Base-by-base conservation (phyloP, 2,888 invertebrate genomes). In the Amiota mariae region DNA sequence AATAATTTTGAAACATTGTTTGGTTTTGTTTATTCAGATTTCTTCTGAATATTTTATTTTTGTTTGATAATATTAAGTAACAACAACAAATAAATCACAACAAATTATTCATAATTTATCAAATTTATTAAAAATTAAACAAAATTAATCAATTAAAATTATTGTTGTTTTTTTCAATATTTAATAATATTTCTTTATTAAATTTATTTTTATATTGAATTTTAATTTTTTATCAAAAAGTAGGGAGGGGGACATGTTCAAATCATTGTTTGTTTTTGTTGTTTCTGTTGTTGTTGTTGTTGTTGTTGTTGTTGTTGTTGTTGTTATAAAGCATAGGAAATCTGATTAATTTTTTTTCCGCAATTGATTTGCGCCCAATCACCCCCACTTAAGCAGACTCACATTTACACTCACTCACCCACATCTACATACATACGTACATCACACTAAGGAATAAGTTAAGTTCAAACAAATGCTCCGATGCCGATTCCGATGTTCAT, bases 361-460 rank as follows among this genome's bases (percentile, higher is more conserved):
- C 54, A 54, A 15, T 15, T 54, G n/a, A 54, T 13, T 54, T 54
- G 54, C n/a, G 54, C 12, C 15, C 54, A 54, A 54, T 15, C 15
- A 54, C 8, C 54, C 36, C 36, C 36, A 36, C 36, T 54, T 15
- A 54, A 54, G 13, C 54, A n/a, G 6, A 8, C 15, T 13, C 13
- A 54, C 8, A 54, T 54, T 54, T 54, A 54, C 15, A 57, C 36
- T 36, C 36, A 36, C 36, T 36, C 36, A 36, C 36, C 47, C 57
- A 79, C 76, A 81, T 78, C 77, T 24, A 24, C 80, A 81, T 78
- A 76, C 51, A 24, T 24, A 20, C 49, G n/a, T n/a, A n/a, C n/a
- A n/a, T n/a, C 49, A 47, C 77, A 49, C 13, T 54, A 72, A 71
- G 73, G 56, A 63, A 70, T 56, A 24, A 56, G 48, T 11, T 36